phyloP scores from a whole-genome alignment of 2,888 invertebrate species.

The Archips xylosteana region DNA sequence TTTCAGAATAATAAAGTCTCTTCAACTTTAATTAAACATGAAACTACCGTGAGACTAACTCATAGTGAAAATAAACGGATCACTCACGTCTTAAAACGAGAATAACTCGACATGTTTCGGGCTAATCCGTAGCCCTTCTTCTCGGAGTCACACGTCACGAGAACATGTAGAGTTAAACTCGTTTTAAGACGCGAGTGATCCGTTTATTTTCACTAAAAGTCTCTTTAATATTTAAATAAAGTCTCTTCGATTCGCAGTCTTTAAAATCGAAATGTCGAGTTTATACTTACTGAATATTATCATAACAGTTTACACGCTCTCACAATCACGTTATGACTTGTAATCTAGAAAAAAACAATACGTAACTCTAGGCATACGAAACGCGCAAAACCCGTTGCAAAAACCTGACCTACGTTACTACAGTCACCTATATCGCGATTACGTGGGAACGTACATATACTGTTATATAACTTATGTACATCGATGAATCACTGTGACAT shows the following conservation, averaged over 20 bases:
- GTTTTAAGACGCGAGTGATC: no score
- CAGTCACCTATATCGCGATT: conserved; percentile 41
- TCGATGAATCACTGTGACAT: conserved; percentile 37
- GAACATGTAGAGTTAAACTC: no score
- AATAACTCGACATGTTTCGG: no score
- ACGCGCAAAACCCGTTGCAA: conserved; percentile 51
- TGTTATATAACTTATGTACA: conserved; percentile 38
- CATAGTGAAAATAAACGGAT: no score
- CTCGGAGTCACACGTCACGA: no score
- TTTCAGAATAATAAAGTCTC: neutral
- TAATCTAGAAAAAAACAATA: conserved; percentile 18
- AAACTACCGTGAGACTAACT: no score
- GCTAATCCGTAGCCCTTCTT: no score
- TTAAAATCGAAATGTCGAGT: no score
- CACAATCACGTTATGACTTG: neutral
- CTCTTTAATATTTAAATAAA: no score
- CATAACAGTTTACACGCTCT: neutral
- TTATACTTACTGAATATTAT: neutral
- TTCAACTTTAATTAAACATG: no score
- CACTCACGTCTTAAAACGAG: no score
- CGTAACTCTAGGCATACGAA: conserved; percentile 28
- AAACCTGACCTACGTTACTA: conserved; percentile 64
- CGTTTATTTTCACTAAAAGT: no score
- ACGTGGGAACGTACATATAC: conserved; percentile 42
- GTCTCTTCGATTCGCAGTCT: neutral